Conservation (phyloP, 30 jellyfish, hydroid and myxozoan genomes). For the Aurelia sp. region DNA sequence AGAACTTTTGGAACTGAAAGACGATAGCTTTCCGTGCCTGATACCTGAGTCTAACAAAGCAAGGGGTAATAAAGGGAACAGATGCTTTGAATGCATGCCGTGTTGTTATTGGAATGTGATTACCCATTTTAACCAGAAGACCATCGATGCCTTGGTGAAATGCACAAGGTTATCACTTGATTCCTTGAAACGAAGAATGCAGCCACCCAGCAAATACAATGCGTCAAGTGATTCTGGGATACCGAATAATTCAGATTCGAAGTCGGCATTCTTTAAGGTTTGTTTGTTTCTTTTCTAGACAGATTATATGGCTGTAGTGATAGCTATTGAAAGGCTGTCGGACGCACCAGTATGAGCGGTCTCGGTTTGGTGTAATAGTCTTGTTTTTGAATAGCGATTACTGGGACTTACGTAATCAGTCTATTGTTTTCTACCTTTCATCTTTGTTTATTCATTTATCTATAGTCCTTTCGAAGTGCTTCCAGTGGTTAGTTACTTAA, state of each 20-base stretch:
- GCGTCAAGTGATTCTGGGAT: conserved; percentile 40
- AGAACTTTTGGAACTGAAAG: conserved; percentile 65
- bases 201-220: conserved; percentile 70
- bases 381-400: no score
- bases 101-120: conserved; percentile 86
- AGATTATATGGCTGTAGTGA: no score
- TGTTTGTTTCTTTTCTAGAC: neutral
- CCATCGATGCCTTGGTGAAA: conserved; percentile 78
- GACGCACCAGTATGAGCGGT: no score
- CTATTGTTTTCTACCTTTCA: no score
- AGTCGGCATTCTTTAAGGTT: conserved; percentile 75
- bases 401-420: no score
- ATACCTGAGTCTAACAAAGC: conserved; percentile 80
- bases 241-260: conserved; percentile 50
- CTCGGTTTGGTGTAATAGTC: no score
- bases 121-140: conserved; percentile 69
- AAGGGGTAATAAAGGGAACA: conserved; percentile 83
- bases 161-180: conserved; percentile 83
- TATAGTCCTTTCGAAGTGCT: no score
- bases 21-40: conserved; percentile 68
- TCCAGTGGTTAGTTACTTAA: no score
- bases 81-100: conserved; percentile 89
- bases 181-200: conserved; percentile 71
- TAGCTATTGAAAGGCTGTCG: no score
- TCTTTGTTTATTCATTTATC: no score